phyloP scores from a whole-genome alignment of 2,113 vertebrate genomes.

The Tachysurus vachellii region DNA sequence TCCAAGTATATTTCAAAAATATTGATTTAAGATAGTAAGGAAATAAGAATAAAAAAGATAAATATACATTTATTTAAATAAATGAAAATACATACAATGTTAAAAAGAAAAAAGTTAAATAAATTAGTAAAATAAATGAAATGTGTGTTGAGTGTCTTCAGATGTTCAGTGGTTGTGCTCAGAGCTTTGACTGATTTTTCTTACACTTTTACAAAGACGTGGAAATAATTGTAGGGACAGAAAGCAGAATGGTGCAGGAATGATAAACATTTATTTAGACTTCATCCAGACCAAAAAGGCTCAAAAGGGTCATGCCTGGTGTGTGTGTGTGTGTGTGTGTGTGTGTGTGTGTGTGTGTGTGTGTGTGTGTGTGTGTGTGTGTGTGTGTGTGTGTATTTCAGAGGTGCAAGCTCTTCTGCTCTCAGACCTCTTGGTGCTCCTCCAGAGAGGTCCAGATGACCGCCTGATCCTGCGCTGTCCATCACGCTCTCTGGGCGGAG shows the following conservation, averaged over 20 bases:
- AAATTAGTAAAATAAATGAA: no score
- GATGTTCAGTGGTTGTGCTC: no score
- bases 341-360: not conserved
- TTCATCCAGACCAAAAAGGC: not conserved
- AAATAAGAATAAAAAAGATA: no score
- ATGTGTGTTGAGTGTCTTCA: no score
- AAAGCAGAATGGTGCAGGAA: not conserved
- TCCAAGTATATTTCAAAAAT: no score
- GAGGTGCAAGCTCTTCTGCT: slow-evolving; percentile 90
- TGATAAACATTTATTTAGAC: no score
- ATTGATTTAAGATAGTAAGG: no score
- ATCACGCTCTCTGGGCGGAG: slow-evolving; percentile 70
- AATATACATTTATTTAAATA: no score
- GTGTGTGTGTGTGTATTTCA: slow-evolving; percentile 55
- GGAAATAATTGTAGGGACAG: not conserved
- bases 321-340: not conserved
- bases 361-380: not conserved
- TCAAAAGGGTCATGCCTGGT: no score
- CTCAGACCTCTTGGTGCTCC: slow-evolving; percentile 86
- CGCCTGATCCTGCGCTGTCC: slow-evolving; percentile 83
- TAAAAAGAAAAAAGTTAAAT: no score
- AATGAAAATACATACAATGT: no score
- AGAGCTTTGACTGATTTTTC: no score
- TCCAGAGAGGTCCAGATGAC: slow-evolving; percentile 84
- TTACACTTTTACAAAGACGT: not conserved